Conservation (phyloP, 2,888 invertebrate genomes). For the Epinotia brunnichana region DNA sequence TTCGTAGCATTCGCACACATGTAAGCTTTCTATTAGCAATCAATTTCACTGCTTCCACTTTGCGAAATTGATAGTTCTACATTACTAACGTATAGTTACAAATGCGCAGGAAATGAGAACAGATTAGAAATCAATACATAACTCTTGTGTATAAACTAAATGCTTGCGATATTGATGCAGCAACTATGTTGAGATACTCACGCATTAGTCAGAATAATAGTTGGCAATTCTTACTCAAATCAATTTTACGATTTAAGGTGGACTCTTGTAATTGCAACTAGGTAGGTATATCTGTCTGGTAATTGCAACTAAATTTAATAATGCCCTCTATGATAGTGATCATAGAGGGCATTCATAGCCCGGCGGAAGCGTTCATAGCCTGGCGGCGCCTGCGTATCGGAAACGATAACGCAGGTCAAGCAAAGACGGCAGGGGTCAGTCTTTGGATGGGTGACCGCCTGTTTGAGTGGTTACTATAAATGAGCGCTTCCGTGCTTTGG, state of each 20-base stretch:
- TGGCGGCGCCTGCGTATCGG: too few species aligned
- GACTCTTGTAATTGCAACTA: too few species aligned
- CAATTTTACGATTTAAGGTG: neutral
- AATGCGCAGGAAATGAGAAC: conserved; percentile 19
- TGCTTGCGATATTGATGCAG: conserved; percentile 13
- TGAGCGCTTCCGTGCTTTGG: too few species aligned
- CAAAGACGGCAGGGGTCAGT: too few species aligned
- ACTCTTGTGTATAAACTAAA: neutral
- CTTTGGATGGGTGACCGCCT: too few species aligned
- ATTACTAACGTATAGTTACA: conserved; percentile 17
- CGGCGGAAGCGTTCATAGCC: too few species aligned
- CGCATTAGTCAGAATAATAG: neutral
- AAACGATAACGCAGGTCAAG: too few species aligned
- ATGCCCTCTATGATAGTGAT: too few species aligned
- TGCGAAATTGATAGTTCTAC: conserved; percentile 21
- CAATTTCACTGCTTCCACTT: conserved; percentile 7
- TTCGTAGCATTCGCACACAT: neutral
- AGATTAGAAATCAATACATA: conserved; percentile 38
- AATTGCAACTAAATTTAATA: too few species aligned
- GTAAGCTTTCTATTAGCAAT: neutral
- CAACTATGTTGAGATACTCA: neutral
- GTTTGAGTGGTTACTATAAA: too few species aligned
- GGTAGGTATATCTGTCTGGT: too few species aligned
- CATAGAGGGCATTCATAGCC: too few species aligned
- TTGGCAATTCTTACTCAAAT: neutral